Evolutionary conservation across 2,888 invertebrate species (phyloP).

Genomic region (Adela reaumurella): DNA sequence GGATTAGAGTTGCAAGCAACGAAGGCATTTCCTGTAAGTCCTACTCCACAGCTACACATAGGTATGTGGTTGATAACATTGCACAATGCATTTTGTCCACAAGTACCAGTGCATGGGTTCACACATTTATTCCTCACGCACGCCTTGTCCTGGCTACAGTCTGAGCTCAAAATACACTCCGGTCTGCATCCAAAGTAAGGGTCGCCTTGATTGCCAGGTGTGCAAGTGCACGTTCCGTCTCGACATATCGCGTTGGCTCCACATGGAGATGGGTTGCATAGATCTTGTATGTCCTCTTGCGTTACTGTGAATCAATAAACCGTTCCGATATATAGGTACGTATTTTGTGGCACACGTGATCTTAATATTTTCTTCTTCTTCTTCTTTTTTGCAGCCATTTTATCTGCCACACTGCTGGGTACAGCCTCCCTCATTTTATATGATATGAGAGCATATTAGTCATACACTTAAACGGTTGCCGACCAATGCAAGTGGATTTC

Average conservation of each 20-base stretch:
- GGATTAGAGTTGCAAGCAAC: conserved; percentile 42
- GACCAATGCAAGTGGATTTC: too few relatives aligned
- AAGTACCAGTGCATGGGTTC: conserved; percentile 60
- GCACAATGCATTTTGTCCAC: conserved; percentile 43
- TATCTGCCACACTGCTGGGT: too few relatives aligned
- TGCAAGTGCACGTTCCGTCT: conserved; percentile 57
- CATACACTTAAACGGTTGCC: too few relatives aligned
- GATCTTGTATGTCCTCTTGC: conserved; percentile 23
- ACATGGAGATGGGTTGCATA: conserved; percentile 60
- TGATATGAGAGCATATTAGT: too few relatives aligned
- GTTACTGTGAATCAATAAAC: too few relatives aligned
- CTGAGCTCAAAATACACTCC: conserved; percentile 63
- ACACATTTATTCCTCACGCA: conserved; percentile 62
- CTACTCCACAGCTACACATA: conserved; percentile 48
- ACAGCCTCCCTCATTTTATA: too few relatives aligned
- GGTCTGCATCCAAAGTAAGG: conserved; percentile 61
- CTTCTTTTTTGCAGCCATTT: too few relatives aligned
- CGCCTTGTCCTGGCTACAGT: conserved; percentile 55
- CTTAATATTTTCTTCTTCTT: too few relatives aligned
- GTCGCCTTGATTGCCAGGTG: conserved; percentile 59
- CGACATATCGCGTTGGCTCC: conserved; percentile 49
- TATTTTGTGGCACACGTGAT: too few relatives aligned
- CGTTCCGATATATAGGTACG: too few relatives aligned
- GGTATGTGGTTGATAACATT: conserved; percentile 50
- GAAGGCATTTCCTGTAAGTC: conserved; percentile 56